Evolutionary conservation across 2,113 vertebrate genomes (phyloP).

Genomic region (Empidonax alnorum): DNA sequence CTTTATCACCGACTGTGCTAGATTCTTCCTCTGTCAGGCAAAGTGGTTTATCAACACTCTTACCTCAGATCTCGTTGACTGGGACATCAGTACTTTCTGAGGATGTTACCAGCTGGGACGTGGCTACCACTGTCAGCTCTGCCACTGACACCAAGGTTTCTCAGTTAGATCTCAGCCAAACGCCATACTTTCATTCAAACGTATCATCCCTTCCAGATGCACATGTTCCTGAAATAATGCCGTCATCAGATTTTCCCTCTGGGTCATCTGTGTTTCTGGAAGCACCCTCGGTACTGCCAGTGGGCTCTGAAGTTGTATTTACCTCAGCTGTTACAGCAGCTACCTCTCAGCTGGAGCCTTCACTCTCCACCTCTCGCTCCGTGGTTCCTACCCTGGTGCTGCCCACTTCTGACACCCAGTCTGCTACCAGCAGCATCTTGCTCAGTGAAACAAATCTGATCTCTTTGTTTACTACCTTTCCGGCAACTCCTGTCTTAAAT

Average conservation of each 20-base stretch:
- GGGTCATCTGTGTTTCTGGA: conserved; percentile 36
- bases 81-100: neutral
- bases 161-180: conserved; percentile 21
- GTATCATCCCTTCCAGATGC: neutral
- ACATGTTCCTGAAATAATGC: neutral
- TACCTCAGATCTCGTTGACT: conserved; percentile 33
- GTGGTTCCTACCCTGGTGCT: conserved; percentile 44
- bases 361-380: neutral
- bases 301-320: conserved; percentile 49
- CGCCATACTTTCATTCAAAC: conserved; percentile 2
- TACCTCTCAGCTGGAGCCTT: conserved; percentile 70
- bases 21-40: neutral
- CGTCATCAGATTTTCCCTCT: neutral
- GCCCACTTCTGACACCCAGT: neutral
- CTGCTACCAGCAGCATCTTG: conserved; percentile 28
- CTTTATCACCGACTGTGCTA: neutral
- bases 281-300: neutral
- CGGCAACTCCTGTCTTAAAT: conserved; percentile 4
- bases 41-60: neutral
- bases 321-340: conserved; percentile 73
- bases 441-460: conserved; percentile 13
- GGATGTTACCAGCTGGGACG: neutral
- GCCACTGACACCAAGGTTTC: neutral
- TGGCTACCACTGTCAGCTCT: neutral
- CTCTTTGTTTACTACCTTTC: conserved; percentile 36